Evolutionary conservation across 2,113 vertebrate species (phyloP).

Genomic region (Lipophrys pholis): DNA sequence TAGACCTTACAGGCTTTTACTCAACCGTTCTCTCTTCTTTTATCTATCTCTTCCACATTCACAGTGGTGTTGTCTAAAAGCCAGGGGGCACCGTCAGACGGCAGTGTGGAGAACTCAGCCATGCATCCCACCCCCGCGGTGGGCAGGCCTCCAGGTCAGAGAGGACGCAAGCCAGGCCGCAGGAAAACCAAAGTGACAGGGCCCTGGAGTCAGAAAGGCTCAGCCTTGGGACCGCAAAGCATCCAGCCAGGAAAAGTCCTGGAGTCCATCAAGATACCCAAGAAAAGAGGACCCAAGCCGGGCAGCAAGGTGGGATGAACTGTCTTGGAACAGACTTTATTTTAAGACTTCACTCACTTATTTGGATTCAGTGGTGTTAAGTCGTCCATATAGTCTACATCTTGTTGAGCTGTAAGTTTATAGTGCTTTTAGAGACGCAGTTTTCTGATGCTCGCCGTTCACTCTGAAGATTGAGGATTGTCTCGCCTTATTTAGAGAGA

Average conservation of each 20-base stretch:
- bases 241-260: conserved; percentile 82
- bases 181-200: conserved; percentile 90
- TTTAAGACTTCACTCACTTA: background rate
- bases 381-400: background rate
- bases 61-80: conserved; percentile 93
- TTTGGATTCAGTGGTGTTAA: background rate
- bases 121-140: conserved; percentile 87
- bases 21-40: no score
- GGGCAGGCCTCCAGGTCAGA: conserved; percentile 88
- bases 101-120: conserved; percentile 87
- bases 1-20: no score
- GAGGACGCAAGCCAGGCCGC: conserved; percentile 92
- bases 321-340: background rate
- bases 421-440: no score
- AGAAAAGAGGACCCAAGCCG: conserved; percentile 97
- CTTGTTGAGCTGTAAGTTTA: no score
- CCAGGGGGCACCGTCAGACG: conserved; percentile 87
- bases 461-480: no score
- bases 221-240: conserved; percentile 74
- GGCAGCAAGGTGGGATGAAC: conserved; percentile 90
- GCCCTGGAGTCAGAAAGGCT: conserved; percentile 83
- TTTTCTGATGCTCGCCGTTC: no score
- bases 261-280: conserved; percentile 94
- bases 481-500: no score
- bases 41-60: no score